A percentile compares a stretch with the other conserved stretches of the same genome.
Evolutionary conservation across 2,888 invertebrate genomes (phyloP).

Genomic region (Trypoxylon attenuatum): DNA sequence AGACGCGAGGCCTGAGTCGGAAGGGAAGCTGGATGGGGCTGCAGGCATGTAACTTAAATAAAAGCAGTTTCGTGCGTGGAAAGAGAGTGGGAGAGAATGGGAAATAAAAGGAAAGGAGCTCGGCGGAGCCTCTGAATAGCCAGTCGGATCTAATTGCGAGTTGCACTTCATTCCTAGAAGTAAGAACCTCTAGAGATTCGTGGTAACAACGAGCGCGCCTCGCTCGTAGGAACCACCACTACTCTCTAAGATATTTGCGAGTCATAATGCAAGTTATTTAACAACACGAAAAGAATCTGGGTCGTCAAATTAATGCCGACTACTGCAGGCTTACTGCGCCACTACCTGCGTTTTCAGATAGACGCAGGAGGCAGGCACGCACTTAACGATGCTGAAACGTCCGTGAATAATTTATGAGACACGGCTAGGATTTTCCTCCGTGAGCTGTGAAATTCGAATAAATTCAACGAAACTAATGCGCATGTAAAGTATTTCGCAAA

Average conservation of each 20-base stretch:
- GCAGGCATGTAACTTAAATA: conserved; percentile 17
- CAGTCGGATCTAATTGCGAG: conserved; percentile 46
- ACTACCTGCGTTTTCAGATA: no score
- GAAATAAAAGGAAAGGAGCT: conserved; percentile 23
- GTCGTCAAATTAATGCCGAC: conserved; percentile 23
- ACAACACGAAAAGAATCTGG: conserved; percentile 32
- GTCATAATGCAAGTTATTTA: conserved; percentile 15
- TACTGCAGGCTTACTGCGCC: no score
- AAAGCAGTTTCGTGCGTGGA: conserved; percentile 26
- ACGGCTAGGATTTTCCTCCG: background rate
- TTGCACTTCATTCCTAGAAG: conserved; percentile 34
- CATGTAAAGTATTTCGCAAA: background rate
- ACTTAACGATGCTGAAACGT: background rate
- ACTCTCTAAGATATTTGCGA: conserved; percentile 5
- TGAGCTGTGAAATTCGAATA: conserved; percentile 9
- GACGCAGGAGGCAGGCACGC: background rate
- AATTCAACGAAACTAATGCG: background rate
- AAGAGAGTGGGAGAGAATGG: conserved; percentile 1
- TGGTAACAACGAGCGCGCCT: conserved; percentile 26
- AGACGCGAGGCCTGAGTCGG: no score
- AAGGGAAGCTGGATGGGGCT: no score
- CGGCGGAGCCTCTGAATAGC: conserved; percentile 23
- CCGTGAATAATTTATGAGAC: conserved; percentile 16
- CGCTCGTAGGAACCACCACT: conserved; percentile 6
- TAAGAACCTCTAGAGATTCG: conserved; percentile 42